These are phyloP conservation scores for Oikopleura albicans DNA, from an alignment of 23 tunicate species.

Conservation along the genomic window DNA sequence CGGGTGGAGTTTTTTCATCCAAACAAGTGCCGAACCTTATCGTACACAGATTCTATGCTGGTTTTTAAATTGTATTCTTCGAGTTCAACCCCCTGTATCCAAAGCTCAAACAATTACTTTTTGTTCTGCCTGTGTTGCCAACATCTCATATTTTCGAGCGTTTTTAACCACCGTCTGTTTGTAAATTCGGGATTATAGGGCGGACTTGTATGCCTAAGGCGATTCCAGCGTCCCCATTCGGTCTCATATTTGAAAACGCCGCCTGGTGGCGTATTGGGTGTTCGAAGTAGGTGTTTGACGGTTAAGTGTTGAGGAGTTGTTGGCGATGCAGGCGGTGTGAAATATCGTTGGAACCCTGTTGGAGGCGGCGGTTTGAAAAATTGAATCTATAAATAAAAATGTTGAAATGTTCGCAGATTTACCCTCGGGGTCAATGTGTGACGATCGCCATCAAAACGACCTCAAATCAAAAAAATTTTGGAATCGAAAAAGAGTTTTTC, in stretches of 20 bases:
- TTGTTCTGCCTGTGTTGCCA: not conserved
- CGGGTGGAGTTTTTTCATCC: too few species aligned
- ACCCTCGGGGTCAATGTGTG: too few species aligned
- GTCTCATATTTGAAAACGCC: not conserved
- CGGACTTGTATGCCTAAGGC: not conserved
- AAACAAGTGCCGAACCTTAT: too few species aligned
- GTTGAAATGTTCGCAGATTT: too few species aligned
- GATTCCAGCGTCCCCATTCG: not conserved
- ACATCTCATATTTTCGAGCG: not conserved
- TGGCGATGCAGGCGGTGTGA: not conserved
- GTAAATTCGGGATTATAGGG: not conserved
- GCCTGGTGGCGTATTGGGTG: not conserved
- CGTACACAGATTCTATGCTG: too few species aligned
- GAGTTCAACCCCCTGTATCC: too few species aligned
- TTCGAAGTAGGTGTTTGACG: not conserved
- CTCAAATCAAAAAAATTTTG: too few species aligned
- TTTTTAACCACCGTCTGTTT: not conserved
- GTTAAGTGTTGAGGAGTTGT: not conserved
- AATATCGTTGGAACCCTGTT: not conserved
- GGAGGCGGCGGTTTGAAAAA: not conserved
- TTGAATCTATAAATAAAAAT: not conserved
- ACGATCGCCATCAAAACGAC: too few species aligned
- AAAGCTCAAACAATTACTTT: too few species aligned
- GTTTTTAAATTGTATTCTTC: too few species aligned
- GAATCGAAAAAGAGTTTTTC: too few species aligned